Percentiles rank a stretch among this genome's conserved stretches.
Evolutionary conservation across 2,797 vertebrate species (phyloP).

Genomic region (Dromococcyx pavoninus): DNA sequence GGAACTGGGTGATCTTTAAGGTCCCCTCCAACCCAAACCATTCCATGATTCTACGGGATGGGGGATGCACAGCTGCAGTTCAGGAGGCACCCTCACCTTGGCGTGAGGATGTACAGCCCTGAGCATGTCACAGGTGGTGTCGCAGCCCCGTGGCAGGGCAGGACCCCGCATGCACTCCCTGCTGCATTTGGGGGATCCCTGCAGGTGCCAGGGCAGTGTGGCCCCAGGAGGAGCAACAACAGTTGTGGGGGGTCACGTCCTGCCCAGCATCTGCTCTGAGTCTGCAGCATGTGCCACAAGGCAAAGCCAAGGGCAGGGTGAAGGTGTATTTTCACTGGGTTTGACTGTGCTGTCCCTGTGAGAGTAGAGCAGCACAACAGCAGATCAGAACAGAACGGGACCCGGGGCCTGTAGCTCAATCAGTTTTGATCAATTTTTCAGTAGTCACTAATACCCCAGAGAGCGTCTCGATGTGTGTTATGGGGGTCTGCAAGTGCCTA

Average conservation of each 20-base stretch:
- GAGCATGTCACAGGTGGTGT: fast-evolving
- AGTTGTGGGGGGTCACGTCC: fast-evolving
- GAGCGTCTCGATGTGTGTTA: constrained; percentile 28
- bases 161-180: not conserved
- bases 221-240: not conserved
- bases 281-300: fast-evolving
- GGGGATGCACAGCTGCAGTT: not conserved
- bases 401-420: constrained; percentile 42
- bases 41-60: too few relatives aligned
- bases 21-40: too few relatives aligned
- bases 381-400: constrained; percentile 48
- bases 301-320: not conserved
- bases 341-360: not conserved
- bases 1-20: too few relatives aligned
- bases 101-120: fast-evolving
- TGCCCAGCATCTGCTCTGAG: not conserved
- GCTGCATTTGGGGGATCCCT: not conserved
- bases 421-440: constrained; percentile 64
- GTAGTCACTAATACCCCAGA: constrained; percentile 34
- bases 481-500: constrained; percentile 36
- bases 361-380: not conserved
- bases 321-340: not conserved
- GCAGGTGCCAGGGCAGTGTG: not conserved
- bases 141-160: fast-evolving
- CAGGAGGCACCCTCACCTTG: fast-evolving